Evolutionary conservation across 2,113 vertebrate species (phyloP).

Genomic region (Cromileptes altivelis): DNA sequence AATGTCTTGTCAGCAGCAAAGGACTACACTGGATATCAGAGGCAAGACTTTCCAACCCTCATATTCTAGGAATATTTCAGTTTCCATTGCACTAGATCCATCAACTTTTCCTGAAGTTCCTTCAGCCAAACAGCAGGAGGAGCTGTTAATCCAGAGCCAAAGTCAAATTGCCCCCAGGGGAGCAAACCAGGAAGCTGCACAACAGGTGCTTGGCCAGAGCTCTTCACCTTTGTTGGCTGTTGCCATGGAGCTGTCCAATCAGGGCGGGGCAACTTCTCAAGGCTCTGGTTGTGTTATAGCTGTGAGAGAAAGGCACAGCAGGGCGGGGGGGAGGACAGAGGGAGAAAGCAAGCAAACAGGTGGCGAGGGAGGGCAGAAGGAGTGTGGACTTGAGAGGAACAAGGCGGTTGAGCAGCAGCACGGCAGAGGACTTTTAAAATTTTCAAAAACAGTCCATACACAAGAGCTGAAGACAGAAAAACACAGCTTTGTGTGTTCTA

Average conservation of each 20-base stretch:
- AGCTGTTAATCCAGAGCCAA: conserved; percentile 50
- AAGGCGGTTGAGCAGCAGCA: conserved; percentile 32
- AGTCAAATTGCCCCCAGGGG: conserved; percentile 30
- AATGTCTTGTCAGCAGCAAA: conserved; percentile 37
- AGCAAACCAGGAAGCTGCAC: conserved; percentile 78
- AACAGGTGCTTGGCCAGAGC: conserved; percentile 81
- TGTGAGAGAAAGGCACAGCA: conserved; percentile 62
- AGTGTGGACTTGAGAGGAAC: conserved; percentile 41
- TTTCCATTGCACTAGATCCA: conserved; percentile 1
- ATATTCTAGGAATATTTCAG: conserved; percentile 2
- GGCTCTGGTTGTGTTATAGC: conserved; percentile 60
- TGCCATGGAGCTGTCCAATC: conserved; percentile 78
- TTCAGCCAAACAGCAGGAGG: conserved; percentile 73
- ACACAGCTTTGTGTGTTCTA: conserved; percentile 10
- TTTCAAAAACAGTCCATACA: conserved; percentile 21
- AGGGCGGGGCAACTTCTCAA: conserved; percentile 55
- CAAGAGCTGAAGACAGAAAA: conserved; percentile 18
- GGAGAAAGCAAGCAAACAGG: conserved; percentile 71
- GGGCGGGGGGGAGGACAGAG: conserved; percentile 64
- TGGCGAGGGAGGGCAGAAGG: conserved; percentile 62
- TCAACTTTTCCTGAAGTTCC: conserved; percentile 26
- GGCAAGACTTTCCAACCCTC: conserved; percentile 20
- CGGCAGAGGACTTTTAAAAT: conserved; percentile 13
- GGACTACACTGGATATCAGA: conserved; percentile 34
- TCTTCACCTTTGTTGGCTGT: conserved; percentile 81